Evolutionary conservation across 2,797 vertebrate species (phyloP), one percentile per base, ranked within the genome.

Genomic region (Astyanax mexicanus): DNA sequence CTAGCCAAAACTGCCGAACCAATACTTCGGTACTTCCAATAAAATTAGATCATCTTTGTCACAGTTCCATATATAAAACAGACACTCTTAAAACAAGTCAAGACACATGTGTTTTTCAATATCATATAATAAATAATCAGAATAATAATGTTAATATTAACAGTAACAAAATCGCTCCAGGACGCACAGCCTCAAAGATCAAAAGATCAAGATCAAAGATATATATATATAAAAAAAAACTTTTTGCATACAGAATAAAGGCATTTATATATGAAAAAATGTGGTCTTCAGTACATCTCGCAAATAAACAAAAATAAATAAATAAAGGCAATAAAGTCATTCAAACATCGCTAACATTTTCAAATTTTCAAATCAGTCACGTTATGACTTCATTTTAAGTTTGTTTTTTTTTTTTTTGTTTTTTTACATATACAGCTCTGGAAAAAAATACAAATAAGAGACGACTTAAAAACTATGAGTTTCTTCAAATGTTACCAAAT

Each of bases 61-160:
- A 67, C 68, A 47, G 42, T 72, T 62, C 55, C 37, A 68, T 73
- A 68, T 73, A 64, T 52, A 52, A 80, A 78, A 78, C 57, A 32
- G 29, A 52, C 69, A 61, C 25, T 15, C 35, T 19, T 38, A 61
- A 64, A 62, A 74, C 82, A 69, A 70, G 72, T 74, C 82, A 69
- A 70, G 72, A 80, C 72, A 54, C 65, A 57, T 68, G 55, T 45
- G 69, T 78, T 79, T 77, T 40, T 65, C 45, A 66, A 74, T 65
- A 72, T 32, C 37, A 45, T 42, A 68, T 58, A 62, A 69, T 61
- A 79, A 81, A 82, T 81, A 76, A 76, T n/a, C n/a, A n/a, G n/a
- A n/a, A n/a, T n/a, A n/a, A n/a, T n/a, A n/a, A n/a, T n/a, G n/a
- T n/a, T n/a, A n/a, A 32, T 32, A 32, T 32, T 32, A 32, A 5